Evolutionary conservation across 2,113 vertebrate species (phyloP).

Genomic region (Mellivora capensis): DNA sequence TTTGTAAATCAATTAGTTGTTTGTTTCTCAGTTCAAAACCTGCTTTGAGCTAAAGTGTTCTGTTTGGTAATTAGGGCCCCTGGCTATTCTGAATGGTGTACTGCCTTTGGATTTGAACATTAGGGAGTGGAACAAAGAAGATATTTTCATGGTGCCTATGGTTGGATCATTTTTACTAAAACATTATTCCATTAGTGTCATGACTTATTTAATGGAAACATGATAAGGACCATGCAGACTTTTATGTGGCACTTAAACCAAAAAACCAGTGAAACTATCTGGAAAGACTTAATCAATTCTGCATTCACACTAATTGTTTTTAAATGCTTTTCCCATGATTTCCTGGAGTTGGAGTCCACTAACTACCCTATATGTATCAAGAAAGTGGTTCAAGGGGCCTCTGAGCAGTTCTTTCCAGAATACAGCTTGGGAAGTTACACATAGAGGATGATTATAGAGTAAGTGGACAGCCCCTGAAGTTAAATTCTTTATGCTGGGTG

Average conservation of each 20-base stretch:
- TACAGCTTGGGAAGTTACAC: background rate
- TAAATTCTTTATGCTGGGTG: background rate
- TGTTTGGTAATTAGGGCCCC: background rate
- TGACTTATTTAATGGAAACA: background rate
- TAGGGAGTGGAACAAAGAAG: background rate
- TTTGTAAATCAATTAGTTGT: constrained; percentile 49
- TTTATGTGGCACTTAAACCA: background rate
- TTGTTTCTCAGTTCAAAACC: background rate
- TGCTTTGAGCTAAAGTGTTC: constrained; percentile 22
- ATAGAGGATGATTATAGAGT: background rate
- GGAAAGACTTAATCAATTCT: background rate
- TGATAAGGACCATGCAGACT: background rate
- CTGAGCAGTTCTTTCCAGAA: background rate
- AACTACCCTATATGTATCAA: background rate
- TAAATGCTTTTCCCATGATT: background rate
- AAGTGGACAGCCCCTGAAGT: background rate
- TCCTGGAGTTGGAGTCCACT: background rate
- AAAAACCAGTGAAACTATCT: background rate
- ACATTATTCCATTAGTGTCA: background rate
- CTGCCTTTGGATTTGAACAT: background rate
- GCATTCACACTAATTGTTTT: background rate
- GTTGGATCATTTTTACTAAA: background rate
- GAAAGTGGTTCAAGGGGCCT: background rate
- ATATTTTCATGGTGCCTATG: background rate
- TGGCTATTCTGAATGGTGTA: background rate